Evolutionary conservation across 2,113 vertebrate species (phyloP).

Genomic region (Esox niger): DNA sequence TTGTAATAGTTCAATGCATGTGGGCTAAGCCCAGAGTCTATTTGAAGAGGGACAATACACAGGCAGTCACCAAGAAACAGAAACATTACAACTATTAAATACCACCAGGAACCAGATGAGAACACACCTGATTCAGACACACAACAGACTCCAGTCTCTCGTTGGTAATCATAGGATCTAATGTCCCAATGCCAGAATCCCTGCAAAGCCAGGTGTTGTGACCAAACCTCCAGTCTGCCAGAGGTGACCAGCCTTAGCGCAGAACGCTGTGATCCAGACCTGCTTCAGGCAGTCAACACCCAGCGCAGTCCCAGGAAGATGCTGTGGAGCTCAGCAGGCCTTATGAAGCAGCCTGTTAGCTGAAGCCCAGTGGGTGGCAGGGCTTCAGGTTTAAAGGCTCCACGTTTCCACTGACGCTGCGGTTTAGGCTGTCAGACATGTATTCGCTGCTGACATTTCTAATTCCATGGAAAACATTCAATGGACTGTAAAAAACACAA

Average conservation of each 20-base stretch:
- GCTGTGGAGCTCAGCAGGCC: background rate
- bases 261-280: slow-evolving; percentile 12
- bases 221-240: slow-evolving; percentile 3
- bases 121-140: background rate
- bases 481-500: slow-evolving; percentile 2
- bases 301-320: background rate
- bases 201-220: slow-evolving; percentile 11
- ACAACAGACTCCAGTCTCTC: background rate
- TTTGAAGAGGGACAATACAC: too few relatives aligned
- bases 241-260: background rate
- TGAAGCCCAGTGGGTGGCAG: slow-evolving; percentile 17
- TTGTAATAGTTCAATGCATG: too few relatives aligned
- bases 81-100: background rate
- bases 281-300: too few relatives aligned
- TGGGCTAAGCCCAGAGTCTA: too few relatives aligned
- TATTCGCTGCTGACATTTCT: background rate
- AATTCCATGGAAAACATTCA: background rate
- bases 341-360: slow-evolving; percentile 15
- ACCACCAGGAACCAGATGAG: background rate
- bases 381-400: slow-evolving; percentile 15
- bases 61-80: background rate
- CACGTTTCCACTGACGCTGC: slow-evolving; percentile 23
- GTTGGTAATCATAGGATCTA: too few relatives aligned
- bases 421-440: slow-evolving; percentile 11
- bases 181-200: background rate